Evolutionary conservation across 1,140 invertebrate species (phyloP).

Genomic region (Drosophila quadrilineata): DNA sequence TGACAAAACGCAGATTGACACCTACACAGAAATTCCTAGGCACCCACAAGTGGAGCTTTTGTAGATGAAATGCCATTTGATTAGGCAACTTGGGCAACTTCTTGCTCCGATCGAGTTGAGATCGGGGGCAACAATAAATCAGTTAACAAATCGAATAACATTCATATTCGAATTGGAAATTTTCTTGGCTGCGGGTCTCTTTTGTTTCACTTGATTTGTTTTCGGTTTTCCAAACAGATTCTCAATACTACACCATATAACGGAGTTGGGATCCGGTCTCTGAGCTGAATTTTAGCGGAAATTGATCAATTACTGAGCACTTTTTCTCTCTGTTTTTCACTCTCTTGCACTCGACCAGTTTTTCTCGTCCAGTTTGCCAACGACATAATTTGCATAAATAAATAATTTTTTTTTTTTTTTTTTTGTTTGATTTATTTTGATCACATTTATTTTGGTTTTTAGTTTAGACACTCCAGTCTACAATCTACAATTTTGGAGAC

Average conservation of each 20-base stretch:
- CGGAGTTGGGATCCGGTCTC: slow-evolving; percentile 21
- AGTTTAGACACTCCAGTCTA: slow-evolving; percentile 33
- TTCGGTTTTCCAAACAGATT: background rate
- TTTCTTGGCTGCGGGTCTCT: slow-evolving; percentile 63
- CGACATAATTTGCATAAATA: slow-evolving; percentile 68
- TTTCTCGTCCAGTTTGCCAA: slow-evolving; percentile 60
- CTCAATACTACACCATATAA: too few relatives aligned
- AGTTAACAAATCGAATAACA: slow-evolving; percentile 58
- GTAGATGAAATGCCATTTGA: slow-evolving; percentile 61
- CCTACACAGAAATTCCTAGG: background rate
- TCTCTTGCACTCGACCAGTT: slow-evolving; percentile 67
- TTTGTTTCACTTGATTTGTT: slow-evolving; percentile 16
- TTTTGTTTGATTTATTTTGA: slow-evolving; percentile 40
- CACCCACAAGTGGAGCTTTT: slow-evolving; percentile 7
- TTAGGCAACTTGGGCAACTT: slow-evolving; percentile 31
- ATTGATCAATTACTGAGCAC: slow-evolving; percentile 76
- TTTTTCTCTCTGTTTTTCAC: too few relatives aligned
- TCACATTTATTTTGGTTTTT: slow-evolving; percentile 14
- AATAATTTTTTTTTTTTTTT: slow-evolving; percentile 33
- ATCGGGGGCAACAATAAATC: slow-evolving; percentile 50
- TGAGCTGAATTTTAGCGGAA: slow-evolving; percentile 44
- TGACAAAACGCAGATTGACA: background rate
- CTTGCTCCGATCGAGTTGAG: background rate
- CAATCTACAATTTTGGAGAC: slow-evolving; percentile 55
- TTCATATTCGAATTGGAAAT: too few relatives aligned